Evolutionary conservation across 2,113 vertebrate species (phyloP).

Genomic region (Stomatorhinus ivindoensis): DNA sequence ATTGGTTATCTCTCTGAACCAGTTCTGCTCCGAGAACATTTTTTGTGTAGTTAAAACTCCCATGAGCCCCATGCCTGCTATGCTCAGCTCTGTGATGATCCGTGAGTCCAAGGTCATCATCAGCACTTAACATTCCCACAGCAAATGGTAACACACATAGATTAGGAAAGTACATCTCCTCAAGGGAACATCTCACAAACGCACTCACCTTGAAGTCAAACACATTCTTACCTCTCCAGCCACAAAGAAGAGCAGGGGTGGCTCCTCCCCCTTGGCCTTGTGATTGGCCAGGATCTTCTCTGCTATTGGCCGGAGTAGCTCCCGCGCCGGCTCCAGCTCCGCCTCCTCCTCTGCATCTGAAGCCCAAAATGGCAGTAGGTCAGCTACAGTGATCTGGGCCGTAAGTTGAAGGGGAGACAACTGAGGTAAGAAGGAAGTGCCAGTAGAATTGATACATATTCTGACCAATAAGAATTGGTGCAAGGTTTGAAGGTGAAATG

Average conservation of each 20-base stretch:
- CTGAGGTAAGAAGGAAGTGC: neutral
- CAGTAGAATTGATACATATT: neutral
- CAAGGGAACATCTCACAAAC: neutral
- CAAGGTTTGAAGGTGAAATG: neutral
- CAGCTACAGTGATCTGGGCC: neutral
- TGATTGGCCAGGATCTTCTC: slow-evolving; percentile 94
- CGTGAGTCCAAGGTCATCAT: neutral
- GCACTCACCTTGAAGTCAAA: neutral
- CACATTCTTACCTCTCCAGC: slow-evolving; percentile 82
- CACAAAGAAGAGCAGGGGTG: slow-evolving; percentile 89
- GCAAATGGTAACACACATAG: neutral
- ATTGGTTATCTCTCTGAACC: neutral
- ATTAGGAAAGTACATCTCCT: neutral
- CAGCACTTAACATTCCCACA: neutral
- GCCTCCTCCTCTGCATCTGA: slow-evolving; percentile 93
- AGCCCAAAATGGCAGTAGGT: slow-evolving; percentile 17
- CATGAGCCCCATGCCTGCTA: neutral
- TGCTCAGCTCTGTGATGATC: neutral
- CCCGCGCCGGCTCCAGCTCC: slow-evolving; percentile 89
- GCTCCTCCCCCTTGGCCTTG: slow-evolving; percentile 96
- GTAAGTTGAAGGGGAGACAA: neutral
- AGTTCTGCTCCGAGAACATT: neutral
- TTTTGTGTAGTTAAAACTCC: neutral
- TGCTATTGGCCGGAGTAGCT: slow-evolving; percentile 92
- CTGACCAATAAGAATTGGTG: neutral